Evolutionary conservation across 2,888 invertebrate genomes (phyloP).

Genomic region (Dastarcus helophoroides): DNA sequence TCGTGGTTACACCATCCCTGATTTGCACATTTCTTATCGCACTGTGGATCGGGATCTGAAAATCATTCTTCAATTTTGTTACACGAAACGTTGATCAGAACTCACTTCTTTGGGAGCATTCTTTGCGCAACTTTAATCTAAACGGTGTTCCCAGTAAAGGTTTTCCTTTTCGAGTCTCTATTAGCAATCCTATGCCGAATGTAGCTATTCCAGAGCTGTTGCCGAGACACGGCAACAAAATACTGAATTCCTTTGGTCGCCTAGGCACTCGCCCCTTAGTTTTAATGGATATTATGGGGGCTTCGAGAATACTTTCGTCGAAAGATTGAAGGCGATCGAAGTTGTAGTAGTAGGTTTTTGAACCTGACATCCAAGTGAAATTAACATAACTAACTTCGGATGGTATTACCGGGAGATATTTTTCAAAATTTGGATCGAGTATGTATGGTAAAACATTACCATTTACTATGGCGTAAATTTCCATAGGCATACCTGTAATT

Average conservation of each 20-base stretch:
- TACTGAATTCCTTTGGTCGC: constrained; percentile 81
- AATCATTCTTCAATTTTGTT: constrained; percentile 9
- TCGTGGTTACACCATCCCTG: constrained; percentile 76
- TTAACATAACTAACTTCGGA: constrained; percentile 85
- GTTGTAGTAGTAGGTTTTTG: constrained; percentile 71
- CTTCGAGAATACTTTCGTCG: constrained; percentile 70
- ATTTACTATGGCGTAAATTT: constrained; percentile 81
- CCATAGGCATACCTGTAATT: constrained; percentile 69
- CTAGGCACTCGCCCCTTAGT: constrained; percentile 76
- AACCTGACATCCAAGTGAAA: constrained; percentile 81
- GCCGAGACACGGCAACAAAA: constrained; percentile 75
- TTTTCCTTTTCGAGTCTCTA: constrained; percentile 67
- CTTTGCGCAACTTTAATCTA: constrained; percentile 77
- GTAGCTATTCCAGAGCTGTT: constrained; percentile 80
- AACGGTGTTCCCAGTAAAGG: constrained; percentile 80
- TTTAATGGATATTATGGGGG: constrained; percentile 81
- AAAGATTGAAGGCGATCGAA: constrained; percentile 78
- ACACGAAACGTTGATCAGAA: constrained; percentile 3
- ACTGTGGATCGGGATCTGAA: constrained; percentile 77
- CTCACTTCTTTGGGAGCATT: constrained; percentile 86
- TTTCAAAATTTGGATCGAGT: constrained; percentile 80
- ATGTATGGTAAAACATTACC: constrained; percentile 79
- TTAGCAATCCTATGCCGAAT: constrained; percentile 75
- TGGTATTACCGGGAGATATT: constrained; percentile 80
- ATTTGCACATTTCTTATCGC: constrained; percentile 76